A percentile compares a stretch with the other conserved stretches of the same genome.
phyloP scores from a whole-genome alignment of 2,888 invertebrate genomes.

The Branchipolynoe longqiensis region DNA sequence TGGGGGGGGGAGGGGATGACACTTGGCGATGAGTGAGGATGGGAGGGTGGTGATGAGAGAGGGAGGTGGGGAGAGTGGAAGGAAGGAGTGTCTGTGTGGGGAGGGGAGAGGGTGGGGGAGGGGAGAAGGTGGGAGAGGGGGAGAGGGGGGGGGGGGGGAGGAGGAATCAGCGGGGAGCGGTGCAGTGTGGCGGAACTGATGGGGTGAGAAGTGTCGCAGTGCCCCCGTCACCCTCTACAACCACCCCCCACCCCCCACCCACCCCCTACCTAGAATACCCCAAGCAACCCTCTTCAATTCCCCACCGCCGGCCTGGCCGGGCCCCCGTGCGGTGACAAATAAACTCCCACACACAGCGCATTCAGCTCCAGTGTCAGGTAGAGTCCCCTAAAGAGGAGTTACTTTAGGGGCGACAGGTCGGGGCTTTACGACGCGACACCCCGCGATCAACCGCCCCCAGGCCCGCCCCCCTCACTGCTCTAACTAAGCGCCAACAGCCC shows the following conservation, averaged over 20 bases:
- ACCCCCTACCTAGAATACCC: not conserved
- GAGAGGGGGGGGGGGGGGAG: not conserved
- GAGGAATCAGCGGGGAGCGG: not conserved
- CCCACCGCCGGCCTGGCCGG: not conserved
- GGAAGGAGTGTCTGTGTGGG: too few relatives aligned
- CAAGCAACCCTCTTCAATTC: not conserved
- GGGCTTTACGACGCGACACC: not conserved
- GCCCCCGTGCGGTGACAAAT: constrained; percentile 12
- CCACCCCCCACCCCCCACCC: not conserved
- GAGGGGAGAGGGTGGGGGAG: too few relatives aligned
- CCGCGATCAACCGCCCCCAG: too few relatives aligned
- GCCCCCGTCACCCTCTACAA: not conserved
- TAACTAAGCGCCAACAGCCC: too few relatives aligned
- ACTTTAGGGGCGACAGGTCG: not conserved
- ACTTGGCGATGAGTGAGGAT: too few relatives aligned
- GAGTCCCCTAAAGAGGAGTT: not conserved
- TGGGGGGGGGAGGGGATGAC: too few relatives aligned
- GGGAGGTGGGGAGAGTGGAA: too few relatives aligned
- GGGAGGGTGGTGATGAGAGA: too few relatives aligned
- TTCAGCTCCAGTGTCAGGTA: not conserved
- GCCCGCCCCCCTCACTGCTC: too few relatives aligned
- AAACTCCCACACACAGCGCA: constrained; percentile 2
- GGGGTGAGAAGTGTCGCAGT: constrained; percentile 10
- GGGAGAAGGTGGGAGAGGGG: not conserved
- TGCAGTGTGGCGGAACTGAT: constrained; percentile 8